A percentile compares a stretch with the other conserved stretches of the same genome.
These are phyloP conservation scores for Hippocampus abdominalis DNA, from an alignment of 2,113 vertebrate species.

Conservation along the genomic window DNA sequence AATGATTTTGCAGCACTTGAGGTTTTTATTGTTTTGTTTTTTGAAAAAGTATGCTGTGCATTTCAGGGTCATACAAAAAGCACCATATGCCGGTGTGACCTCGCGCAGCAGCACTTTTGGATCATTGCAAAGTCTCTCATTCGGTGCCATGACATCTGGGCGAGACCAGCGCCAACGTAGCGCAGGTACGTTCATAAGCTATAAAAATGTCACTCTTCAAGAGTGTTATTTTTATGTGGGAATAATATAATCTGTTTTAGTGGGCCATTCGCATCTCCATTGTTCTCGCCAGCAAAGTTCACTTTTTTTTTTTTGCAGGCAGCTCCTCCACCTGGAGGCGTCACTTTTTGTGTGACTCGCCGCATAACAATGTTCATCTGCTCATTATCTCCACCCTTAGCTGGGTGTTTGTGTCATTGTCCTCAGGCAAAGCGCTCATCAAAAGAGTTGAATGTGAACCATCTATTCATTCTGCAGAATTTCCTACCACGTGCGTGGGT, in stretches of 20 bases:
- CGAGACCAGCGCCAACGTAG: too few species aligned
- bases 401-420: conserved; percentile 32
- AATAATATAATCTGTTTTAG: background rate
- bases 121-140: background rate
- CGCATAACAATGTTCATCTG: conserved; percentile 31
- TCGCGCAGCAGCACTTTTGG: background rate
- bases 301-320: conserved; percentile 37
- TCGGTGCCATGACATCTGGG: background rate
- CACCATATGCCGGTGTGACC: background rate
- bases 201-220: background rate
- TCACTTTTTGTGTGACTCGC: conserved; percentile 27
- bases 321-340: conserved; percentile 28
- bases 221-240: background rate
- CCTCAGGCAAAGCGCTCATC: conserved; percentile 13
- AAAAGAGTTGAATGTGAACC: conserved; percentile 15
- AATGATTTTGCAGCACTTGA: background rate
- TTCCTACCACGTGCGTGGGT: background rate
- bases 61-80: background rate
- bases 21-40: too few species aligned
- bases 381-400: conserved; percentile 44
- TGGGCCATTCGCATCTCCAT: background rate
- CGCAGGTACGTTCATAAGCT: background rate
- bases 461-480: background rate
- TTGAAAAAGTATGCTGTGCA: background rate
- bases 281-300: conserved; percentile 24